Percentiles rank a stretch among this genome's conserved stretches.
Conservation (phyloP, 2,797 vertebrate species). For the Odontamblyopus lacepedii region DNA sequence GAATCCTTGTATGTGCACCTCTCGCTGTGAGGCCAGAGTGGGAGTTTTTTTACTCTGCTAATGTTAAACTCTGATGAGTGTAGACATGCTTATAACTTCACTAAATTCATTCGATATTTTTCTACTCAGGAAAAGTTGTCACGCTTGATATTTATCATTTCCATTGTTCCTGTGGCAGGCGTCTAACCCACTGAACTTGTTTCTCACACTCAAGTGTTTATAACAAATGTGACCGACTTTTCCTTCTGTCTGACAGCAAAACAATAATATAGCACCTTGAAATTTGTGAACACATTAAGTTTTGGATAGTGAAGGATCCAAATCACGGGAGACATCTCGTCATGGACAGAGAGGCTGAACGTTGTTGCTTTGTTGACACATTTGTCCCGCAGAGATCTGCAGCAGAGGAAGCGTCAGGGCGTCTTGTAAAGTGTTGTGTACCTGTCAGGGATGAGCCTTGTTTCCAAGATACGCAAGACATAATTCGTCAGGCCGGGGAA, state of each 20-base stretch:
- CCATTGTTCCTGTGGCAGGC: neutral
- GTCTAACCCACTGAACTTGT: slow-evolving; percentile 10
- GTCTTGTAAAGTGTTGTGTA: slow-evolving; percentile 79
- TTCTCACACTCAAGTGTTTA: slow-evolving; percentile 39
- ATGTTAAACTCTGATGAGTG: neutral
- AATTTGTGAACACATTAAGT: slow-evolving; percentile 42
- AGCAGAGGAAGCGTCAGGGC: slow-evolving; percentile 52
- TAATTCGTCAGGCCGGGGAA: slow-evolving; percentile 77
- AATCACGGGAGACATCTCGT: slow-evolving; percentile 67
- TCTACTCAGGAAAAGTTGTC: neutral
- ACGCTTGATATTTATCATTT: neutral
- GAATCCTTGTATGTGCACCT: too few species aligned
- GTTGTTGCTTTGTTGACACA: slow-evolving; percentile 70
- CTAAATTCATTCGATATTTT: neutral
- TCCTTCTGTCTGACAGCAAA: slow-evolving; percentile 55
- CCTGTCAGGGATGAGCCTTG: slow-evolving; percentile 79
- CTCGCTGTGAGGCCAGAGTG: neutral
- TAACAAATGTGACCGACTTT: slow-evolving; percentile 50
- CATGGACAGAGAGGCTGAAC: slow-evolving; percentile 74
- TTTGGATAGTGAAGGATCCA: slow-evolving; percentile 58
- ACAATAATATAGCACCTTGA: slow-evolving; percentile 63
- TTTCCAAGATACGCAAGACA: slow-evolving; percentile 78
- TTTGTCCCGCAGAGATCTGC: slow-evolving; percentile 65
- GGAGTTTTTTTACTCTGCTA: neutral
- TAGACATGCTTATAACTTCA: neutral